These are phyloP conservation scores for Enteromius treurensis DNA, from an alignment of 2,797 vertebrate genomes.

Conservation along the genomic window DNA sequence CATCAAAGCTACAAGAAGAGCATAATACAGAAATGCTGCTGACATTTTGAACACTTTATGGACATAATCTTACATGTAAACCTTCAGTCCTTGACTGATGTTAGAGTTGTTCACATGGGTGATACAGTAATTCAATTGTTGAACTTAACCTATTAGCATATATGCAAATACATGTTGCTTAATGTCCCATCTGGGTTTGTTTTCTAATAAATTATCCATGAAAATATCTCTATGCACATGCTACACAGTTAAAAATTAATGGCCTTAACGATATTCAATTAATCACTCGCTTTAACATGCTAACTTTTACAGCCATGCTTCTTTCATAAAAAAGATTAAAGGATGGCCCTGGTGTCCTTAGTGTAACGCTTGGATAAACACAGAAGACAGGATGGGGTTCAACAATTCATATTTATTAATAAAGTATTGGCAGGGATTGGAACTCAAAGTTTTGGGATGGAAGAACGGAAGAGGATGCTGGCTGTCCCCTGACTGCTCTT, in stretches of 20 bases:
- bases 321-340: conserved; percentile 14
- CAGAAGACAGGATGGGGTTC: too few species aligned
- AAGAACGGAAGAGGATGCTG: too few species aligned
- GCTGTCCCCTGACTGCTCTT: too few species aligned
- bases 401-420: too few species aligned
- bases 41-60: neutral
- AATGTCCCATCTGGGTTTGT: neutral
- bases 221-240: neutral
- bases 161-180: neutral
- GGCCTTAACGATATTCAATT: neutral
- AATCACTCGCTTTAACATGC: neutral
- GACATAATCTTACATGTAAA: neutral
- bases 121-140: neutral
- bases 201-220: neutral
- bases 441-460: too few species aligned
- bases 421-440: too few species aligned
- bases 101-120: neutral
- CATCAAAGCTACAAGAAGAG: neutral
- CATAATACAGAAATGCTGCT: neutral
- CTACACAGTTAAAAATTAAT: neutral
- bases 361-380: neutral
- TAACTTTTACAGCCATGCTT: neutral
- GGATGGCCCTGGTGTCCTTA: neutral
- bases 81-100: neutral
- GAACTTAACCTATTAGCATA: neutral